These are phyloP conservation scores for Atta colombica DNA, from an alignment of 1,140 invertebrate species.

Conservation along the genomic window DNA sequence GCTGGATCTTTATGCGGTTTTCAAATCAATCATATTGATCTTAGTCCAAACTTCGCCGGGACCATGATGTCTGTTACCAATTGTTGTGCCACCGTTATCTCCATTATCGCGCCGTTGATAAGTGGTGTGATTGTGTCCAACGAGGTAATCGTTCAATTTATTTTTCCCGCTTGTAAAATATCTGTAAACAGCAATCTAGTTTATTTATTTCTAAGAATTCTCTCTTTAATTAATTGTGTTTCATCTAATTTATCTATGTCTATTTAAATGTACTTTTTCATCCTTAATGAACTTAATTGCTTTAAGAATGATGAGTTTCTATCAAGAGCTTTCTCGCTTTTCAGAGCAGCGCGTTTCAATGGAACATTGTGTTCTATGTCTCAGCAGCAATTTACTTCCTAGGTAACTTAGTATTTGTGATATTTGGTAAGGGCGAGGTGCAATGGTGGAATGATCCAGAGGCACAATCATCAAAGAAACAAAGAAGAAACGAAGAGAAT, in stretches of 20 bases:
- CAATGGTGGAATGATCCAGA: conserved; percentile 84
- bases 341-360: conserved; percentile 86
- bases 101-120: conserved; percentile 88
- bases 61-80: conserved; percentile 90
- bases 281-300: neutral
- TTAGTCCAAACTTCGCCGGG: conserved; percentile 90
- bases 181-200: neutral
- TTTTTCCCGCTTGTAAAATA: neutral
- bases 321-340: conserved; percentile 38
- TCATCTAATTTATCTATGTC: neutral
- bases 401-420: conserved; percentile 86
- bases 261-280: neutral
- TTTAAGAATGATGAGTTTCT: neutral
- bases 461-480: too few relatives aligned
- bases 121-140: conserved; percentile 84
- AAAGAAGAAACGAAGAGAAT: neutral
- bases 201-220: neutral
- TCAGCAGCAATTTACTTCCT: conserved; percentile 86
- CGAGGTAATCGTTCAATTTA: conserved; percentile 72
- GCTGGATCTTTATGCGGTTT: conserved; percentile 87
- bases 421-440: conserved; percentile 84
- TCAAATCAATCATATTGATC: conserved; percentile 90
- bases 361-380: conserved; percentile 88
- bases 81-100: conserved; percentile 88
- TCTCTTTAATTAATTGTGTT: neutral